Conservation (phyloP, 2,888 invertebrate species). For the Philonicus albiceps region DNA sequence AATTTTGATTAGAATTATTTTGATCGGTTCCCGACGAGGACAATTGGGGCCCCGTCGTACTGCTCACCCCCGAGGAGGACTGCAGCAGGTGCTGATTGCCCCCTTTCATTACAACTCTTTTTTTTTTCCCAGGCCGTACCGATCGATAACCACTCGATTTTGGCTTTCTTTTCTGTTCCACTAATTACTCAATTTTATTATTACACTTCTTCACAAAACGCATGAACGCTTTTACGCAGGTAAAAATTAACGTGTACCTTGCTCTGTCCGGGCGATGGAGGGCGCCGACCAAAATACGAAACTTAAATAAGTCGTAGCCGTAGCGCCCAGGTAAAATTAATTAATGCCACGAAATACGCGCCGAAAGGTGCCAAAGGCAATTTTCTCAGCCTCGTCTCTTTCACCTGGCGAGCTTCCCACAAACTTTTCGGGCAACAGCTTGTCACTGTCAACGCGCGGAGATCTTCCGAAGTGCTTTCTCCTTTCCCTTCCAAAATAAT, state of each 20-base stretch:
- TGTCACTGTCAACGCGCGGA: too few relatives aligned
- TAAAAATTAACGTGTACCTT: too few relatives aligned
- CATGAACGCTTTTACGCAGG: too few relatives aligned
- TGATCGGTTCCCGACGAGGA: not conserved
- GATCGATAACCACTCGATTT: not conserved
- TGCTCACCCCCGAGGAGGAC: not conserved
- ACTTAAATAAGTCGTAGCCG: too few relatives aligned
- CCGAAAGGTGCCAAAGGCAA: not conserved
- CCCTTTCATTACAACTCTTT: not conserved
- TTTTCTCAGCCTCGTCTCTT: not conserved
- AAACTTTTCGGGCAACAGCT: too few relatives aligned
- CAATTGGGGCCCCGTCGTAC: not conserved
- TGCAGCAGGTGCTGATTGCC: not conserved
- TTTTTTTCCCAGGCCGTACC: not conserved
- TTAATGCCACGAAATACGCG: not conserved
- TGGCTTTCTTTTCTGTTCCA: too few relatives aligned
- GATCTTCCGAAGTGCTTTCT: too few relatives aligned
- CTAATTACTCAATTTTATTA: too few relatives aligned
- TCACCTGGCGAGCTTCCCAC: not conserved
- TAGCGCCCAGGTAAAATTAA: not conserved
- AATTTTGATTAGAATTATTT: not conserved
- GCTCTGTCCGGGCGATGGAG: too few relatives aligned
- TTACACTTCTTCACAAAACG: too few relatives aligned
- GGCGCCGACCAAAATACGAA: too few relatives aligned
- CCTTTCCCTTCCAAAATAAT: too few relatives aligned